phyloP scores from a whole-genome alignment of 2,797 vertebrate species.

The Xenops minutus region DNA sequence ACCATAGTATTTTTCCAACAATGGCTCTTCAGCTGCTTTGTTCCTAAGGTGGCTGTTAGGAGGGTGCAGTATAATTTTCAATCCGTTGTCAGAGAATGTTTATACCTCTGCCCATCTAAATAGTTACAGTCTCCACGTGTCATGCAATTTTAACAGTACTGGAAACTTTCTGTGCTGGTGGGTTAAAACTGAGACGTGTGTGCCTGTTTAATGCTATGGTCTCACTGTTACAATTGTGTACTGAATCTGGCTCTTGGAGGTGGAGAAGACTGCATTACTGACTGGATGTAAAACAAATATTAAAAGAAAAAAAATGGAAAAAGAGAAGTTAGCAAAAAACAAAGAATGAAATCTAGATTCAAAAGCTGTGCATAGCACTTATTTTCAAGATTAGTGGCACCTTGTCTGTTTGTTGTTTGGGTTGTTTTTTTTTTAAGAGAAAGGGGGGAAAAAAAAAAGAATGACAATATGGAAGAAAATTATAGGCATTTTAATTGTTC shows the following conservation, averaged over 20 bases:
- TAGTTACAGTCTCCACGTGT: not conserved
- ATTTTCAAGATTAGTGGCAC: not conserved
- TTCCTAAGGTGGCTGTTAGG: not conserved
- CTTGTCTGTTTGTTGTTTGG: not conserved
- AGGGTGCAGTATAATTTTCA: not conserved
- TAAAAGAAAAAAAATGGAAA: fast-evolving
- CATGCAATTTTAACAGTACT: not conserved
- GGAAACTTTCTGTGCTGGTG: not conserved
- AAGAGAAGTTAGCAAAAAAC: not conserved
- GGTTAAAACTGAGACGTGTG: not conserved
- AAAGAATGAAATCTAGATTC: not conserved
- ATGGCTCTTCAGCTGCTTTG: not conserved
- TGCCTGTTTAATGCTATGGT: fast-evolving
- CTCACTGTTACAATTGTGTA: not conserved
- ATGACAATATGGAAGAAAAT: not conserved
- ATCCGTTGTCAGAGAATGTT: not conserved
- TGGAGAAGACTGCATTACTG: not conserved
- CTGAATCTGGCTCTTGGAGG: not conserved
- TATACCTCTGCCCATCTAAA: not conserved
- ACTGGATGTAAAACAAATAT: not conserved
- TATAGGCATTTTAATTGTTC: not conserved
- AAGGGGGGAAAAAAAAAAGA: not conserved
- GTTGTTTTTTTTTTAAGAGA: not conserved
- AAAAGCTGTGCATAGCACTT: not conserved
- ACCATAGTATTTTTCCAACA: not conserved